Conservation (phyloP, 2,797 vertebrate genomes). For the Clarias platycephalus region DNA sequence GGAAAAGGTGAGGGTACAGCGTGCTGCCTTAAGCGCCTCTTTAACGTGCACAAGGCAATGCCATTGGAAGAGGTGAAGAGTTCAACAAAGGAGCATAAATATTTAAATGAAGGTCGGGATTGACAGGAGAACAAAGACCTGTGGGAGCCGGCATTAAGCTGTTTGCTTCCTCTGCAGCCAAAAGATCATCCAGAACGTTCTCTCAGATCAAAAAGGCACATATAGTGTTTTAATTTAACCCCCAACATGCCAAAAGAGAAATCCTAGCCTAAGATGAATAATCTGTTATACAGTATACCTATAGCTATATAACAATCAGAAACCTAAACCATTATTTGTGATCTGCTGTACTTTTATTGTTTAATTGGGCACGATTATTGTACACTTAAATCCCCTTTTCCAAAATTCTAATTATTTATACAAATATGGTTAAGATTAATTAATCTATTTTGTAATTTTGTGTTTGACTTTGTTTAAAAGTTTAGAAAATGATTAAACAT, state of each 20-base stretch:
- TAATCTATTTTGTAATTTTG: not conserved
- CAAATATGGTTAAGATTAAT: not conserved
- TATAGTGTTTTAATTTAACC: slow-evolving; percentile 11
- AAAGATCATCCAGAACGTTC: slow-evolving; percentile 18
- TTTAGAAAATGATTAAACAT: not conserved
- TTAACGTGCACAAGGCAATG: slow-evolving; percentile 48
- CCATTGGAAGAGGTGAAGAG: slow-evolving; percentile 71
- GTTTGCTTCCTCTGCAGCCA: slow-evolving; percentile 62
- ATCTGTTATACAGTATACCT: not conserved
- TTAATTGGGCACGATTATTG: not conserved
- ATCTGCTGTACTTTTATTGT: not conserved
- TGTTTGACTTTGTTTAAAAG: not conserved
- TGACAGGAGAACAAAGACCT: slow-evolving; percentile 76
- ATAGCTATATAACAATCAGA: too few relatives aligned
- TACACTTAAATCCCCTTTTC: not conserved
- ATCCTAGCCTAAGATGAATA: not conserved
- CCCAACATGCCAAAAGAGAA: not conserved
- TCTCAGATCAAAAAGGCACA: slow-evolving; percentile 13
- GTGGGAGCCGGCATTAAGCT: slow-evolving; percentile 53
- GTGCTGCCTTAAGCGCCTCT: slow-evolving; percentile 39
- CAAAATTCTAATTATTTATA: not conserved
- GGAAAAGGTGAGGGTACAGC: slow-evolving; percentile 51
- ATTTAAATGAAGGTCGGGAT: slow-evolving; percentile 72
- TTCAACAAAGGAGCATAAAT: slow-evolving; percentile 77
- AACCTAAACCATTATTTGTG: not conserved